Conservation (phyloP, 2,113 vertebrate genomes). For the Lycocorax pyrrhopterus region DNA sequence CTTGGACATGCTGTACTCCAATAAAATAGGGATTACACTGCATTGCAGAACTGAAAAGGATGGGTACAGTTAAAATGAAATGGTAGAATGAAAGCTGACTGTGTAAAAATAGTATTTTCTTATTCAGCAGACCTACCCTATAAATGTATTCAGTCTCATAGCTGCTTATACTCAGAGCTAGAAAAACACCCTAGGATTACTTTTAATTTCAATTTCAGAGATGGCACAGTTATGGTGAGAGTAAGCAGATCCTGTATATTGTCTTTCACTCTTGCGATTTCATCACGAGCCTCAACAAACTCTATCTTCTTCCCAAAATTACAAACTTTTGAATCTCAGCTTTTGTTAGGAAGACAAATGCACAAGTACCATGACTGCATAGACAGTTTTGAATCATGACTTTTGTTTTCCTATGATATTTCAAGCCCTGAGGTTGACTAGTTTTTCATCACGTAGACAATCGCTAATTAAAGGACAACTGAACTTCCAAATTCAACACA, state of each 20-base stretch:
- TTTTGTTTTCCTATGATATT: not conserved
- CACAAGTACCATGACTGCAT: not conserved
- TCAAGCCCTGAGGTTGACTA: not conserved
- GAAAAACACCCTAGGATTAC: not conserved
- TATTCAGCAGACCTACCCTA: slow-evolving; percentile 9
- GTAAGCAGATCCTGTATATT: not conserved
- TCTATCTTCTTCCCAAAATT: not conserved
- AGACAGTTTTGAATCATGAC: not conserved
- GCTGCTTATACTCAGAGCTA: not conserved
- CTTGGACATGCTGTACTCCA: not conserved
- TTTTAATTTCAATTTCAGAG: slow-evolving; percentile 6
- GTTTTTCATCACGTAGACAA: not conserved
- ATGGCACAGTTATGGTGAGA: not conserved
- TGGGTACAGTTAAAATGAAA: slow-evolving; percentile 3
- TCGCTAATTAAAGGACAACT: not conserved
- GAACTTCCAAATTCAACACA: not conserved
- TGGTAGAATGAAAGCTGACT: not conserved
- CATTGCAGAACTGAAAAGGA: slow-evolving; percentile 31
- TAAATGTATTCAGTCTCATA: not conserved
- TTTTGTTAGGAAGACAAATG: not conserved
- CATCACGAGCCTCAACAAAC: not conserved
- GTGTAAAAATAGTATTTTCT: not conserved
- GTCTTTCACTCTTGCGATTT: not conserved
- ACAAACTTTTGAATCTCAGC: not conserved
- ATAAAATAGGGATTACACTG: slow-evolving; percentile 26